A percentile compares a stretch with the other conserved stretches of the same genome.
phyloP scores from a whole-genome alignment of 2,888 invertebrate species.

The Pristionchus mayeri region DNA sequence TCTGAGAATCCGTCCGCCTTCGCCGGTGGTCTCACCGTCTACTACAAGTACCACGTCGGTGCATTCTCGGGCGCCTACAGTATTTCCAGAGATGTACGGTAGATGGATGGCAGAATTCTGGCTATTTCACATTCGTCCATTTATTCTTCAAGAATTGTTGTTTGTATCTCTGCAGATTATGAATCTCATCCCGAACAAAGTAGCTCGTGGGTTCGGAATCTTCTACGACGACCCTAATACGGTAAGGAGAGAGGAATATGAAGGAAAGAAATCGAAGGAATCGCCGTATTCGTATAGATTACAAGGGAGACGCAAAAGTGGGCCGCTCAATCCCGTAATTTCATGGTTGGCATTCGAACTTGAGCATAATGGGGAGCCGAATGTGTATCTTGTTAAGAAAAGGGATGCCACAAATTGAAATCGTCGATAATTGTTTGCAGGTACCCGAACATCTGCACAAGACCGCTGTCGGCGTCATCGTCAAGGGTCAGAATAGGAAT shows the following conservation, averaged over 20 bases:
- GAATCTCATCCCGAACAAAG: constrained; percentile 8
- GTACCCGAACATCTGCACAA: constrained; percentile 38
- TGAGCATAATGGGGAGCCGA: no score
- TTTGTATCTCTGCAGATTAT: constrained; percentile 1
- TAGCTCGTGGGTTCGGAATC: constrained; percentile 39
- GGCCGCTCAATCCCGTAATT: no score
- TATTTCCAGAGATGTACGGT: constrained; percentile 37
- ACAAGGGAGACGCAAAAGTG: no score
- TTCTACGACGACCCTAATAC: constrained; percentile 36
- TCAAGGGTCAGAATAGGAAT: neutral
- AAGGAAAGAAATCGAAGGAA: no score
- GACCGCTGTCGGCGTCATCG: constrained; percentile 39
- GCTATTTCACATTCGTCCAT: neutral
- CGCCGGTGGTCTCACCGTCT: constrained; percentile 42
- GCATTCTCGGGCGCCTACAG: neutral
- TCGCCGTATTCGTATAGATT: no score
- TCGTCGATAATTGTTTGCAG: neutral
- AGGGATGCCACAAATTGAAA: no score
- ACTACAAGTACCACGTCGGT: constrained; percentile 46
- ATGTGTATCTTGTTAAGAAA: no score
- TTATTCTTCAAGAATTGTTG: neutral
- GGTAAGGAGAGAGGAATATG: neutral
- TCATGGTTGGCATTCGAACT: no score
- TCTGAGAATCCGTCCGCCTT: neutral
- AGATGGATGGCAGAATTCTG: no score